Conservation (phyloP, 92 coral and sea anemone species). For the Paramuricea clavata region DNA sequence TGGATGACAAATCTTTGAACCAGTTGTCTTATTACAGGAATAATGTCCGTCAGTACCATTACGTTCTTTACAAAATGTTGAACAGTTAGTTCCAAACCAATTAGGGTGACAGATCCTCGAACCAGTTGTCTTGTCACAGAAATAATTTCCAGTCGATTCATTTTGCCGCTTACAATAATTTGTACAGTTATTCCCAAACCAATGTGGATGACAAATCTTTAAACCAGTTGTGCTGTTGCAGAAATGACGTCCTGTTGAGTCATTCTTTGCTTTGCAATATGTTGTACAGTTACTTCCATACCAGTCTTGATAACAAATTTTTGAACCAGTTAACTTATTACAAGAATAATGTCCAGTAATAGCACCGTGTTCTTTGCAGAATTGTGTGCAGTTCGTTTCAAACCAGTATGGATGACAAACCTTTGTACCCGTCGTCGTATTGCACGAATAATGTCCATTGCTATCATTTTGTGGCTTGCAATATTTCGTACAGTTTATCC, state of each 20-base stretch:
- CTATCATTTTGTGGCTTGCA: conserved; percentile 65
- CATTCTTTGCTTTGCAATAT: conserved; percentile 14
- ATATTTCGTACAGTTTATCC: conserved; percentile 41
- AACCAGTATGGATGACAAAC: conserved; percentile 77
- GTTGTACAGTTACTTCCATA: conserved; percentile 31
- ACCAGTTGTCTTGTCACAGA: conserved; percentile 69
- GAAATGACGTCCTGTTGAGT: background rate
- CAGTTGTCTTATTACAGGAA: no score
- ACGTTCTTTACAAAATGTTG: no score
- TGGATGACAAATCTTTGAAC: conserved; percentile 37
- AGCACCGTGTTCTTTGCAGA: conserved; percentile 57
- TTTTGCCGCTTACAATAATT: conserved; percentile 58
- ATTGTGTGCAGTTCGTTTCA: conserved; percentile 72
- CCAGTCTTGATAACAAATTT: conserved; percentile 58
- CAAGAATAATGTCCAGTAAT: conserved; percentile 10
- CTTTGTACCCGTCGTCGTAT: conserved; percentile 67
- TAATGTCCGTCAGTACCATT: conserved; percentile 71
- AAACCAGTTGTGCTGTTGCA: conserved; percentile 67
- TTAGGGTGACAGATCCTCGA: conserved; percentile 68
- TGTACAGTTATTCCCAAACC: conserved; percentile 66
- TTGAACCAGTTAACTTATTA: conserved; percentile 48
- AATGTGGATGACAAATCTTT: conserved; percentile 68
- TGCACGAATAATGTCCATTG: conserved; percentile 7
- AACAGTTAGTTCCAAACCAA: conserved; percentile 81
- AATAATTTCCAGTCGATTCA: conserved; percentile 63